Base-by-base conservation (phyloP, 2,113 vertebrate species). In the Percina caprodes region DNA sequence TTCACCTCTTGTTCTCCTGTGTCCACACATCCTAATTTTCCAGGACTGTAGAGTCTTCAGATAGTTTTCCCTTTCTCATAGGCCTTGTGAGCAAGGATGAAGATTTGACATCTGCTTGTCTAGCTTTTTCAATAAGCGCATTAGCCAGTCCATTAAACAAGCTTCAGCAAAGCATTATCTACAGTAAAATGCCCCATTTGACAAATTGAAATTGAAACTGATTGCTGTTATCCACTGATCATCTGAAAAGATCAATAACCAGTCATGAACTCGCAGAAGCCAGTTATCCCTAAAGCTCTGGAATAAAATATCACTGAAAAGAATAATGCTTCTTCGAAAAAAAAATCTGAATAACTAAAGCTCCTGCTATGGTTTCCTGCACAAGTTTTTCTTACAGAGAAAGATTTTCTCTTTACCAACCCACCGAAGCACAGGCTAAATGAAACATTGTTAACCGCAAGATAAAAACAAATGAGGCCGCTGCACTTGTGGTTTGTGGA, bases 401-500 rank as follows among this genome's bases (percentile, higher is more conserved):
- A 49, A 49, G 16, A 67, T 49, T 51, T 48, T 65, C 3, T 49
- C 54, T 88, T 85, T 68, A 51, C 35, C 66, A 75, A n/a, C 24
- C 70, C 55, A 71, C 61, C 52, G 67, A 49, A 69, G 67, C 74
- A 60, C 15, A 69, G 62, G 59, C 59, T 69, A 72, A 88, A 88
- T 82, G 61, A 86, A 88, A 88, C 18, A 42, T 61, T 23, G 62
- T 88, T 87, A 87, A 63, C 68, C 30, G 58, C 78, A 51, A 87
- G 86, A 92, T 82, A 82, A 88, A 91, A 89, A 89, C 78, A 91
- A 91, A 91, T 83, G 79, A 89, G 84, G 63, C 73, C 79, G 35
- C 69, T 18, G 15, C 65, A 83, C 69, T 58, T 77, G 81, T 60
- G 79, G 80, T 82, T 80, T 86, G 84, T 68, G 74, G 61, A 16